Conservation (phyloP, 2,797 vertebrate species). For the Diplodus puntazzo region DNA sequence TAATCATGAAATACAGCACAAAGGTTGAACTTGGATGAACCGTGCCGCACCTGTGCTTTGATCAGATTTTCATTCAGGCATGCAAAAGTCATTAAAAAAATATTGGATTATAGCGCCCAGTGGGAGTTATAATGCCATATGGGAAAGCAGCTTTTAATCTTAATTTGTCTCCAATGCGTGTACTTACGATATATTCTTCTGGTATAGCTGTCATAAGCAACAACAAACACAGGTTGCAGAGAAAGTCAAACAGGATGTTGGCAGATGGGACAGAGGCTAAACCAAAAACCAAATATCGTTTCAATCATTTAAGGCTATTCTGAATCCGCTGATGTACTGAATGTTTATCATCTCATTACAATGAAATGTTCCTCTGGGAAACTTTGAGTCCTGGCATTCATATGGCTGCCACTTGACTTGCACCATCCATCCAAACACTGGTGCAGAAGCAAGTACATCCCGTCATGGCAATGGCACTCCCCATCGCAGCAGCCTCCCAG, state of each 20-base stretch:
- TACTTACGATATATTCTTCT: background rate
- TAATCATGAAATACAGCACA: slow-evolving; percentile 30
- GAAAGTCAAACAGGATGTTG: background rate
- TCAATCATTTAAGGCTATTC: too few species aligned
- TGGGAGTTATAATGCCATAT: background rate
- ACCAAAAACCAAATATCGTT: too few species aligned
- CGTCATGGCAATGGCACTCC: too few species aligned
- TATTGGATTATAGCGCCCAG: slow-evolving; percentile 8
- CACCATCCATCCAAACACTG: too few species aligned
- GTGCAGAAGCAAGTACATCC: too few species aligned
- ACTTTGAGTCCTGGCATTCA: too few species aligned
- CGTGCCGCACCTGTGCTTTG: slow-evolving; percentile 43
- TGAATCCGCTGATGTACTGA: too few species aligned
- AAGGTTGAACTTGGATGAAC: slow-evolving; percentile 50
- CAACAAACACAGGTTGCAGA: background rate
- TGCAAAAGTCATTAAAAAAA: slow-evolving; percentile 7
- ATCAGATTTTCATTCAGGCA: slow-evolving; percentile 32
- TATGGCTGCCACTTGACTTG: too few species aligned
- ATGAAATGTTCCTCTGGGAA: too few species aligned
- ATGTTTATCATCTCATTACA: too few species aligned
- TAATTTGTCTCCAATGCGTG: background rate
- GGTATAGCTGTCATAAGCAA: background rate
- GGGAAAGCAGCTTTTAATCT: slow-evolving; percentile 6
- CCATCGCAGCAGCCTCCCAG: too few species aligned
- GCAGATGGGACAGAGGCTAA: too few species aligned